Conservation (phyloP, 2,797 vertebrate species). For the Galagoides demidoff region DNA sequence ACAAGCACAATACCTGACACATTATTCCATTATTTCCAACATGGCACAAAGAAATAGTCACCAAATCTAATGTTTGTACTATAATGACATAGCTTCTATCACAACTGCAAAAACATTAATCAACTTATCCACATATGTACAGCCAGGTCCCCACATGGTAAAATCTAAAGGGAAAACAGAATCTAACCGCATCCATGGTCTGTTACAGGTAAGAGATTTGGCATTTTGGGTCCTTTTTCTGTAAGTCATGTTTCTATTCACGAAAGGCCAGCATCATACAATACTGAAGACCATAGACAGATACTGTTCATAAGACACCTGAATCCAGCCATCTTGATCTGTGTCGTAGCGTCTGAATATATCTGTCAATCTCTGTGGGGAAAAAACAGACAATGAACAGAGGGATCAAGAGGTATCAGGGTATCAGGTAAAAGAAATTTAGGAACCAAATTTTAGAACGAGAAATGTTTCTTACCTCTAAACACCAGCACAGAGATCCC, state of each 20-base stretch:
- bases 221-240: constrained; percentile 82
- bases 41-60: constrained; percentile 64
- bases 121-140: constrained; percentile 73
- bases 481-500: background rate
- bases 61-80: constrained; percentile 62
- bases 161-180: constrained; percentile 71
- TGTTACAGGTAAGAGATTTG: constrained; percentile 77
- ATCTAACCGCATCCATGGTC: constrained; percentile 68
- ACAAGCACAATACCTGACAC: constrained; percentile 81
- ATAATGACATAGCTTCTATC: constrained; percentile 45
- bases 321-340: constrained; percentile 99
- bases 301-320: constrained; percentile 99
- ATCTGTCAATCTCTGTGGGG: constrained; percentile 95
- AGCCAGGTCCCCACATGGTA: constrained; percentile 52
- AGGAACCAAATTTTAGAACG: background rate
- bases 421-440: background rate
- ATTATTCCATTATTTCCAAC: constrained; percentile 57
- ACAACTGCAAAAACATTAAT: background rate
- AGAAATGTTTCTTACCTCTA: background rate
- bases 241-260: background rate
- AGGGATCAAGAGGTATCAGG: background rate
- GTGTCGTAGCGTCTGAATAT: constrained; percentile 97
- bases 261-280: constrained; percentile 87
- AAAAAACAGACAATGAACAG: background rate
- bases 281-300: constrained; percentile 99